These are phyloP conservation scores for Prostheceraeus crozeri DNA, from an alignment of 2,888 invertebrate species.

Conservation along the genomic window DNA sequence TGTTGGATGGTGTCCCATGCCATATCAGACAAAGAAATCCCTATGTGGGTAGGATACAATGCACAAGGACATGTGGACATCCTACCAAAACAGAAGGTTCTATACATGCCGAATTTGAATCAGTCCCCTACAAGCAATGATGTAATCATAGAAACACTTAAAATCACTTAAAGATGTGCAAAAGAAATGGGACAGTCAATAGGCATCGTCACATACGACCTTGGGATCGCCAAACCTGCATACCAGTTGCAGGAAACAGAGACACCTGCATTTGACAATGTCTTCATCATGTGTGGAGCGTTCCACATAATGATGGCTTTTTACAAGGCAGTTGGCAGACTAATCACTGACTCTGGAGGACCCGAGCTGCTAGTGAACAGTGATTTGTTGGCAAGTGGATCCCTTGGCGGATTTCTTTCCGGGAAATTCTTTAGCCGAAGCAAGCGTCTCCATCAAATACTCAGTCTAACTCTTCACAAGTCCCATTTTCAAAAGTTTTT, in stretches of 20 bases:
- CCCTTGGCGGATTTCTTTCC: constrained; percentile 40
- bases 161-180: constrained; percentile 39
- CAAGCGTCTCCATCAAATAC: constrained; percentile 41
- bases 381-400: constrained; percentile 40
- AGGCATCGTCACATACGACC: constrained; percentile 39
- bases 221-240: constrained; percentile 41
- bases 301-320: constrained; percentile 42
- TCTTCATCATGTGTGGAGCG: constrained; percentile 42
- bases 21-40: constrained; percentile 28
- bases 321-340: constrained; percentile 40
- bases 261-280: constrained; percentile 41
- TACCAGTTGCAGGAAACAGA: constrained; percentile 41
- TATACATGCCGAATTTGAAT: constrained; percentile 40
- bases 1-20: constrained; percentile 38
- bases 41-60: constrained; percentile 42
- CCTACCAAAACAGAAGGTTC: constrained; percentile 38
- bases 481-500: constrained; percentile 24
- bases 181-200: constrained; percentile 37
- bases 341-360: constrained; percentile 41
- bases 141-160: constrained; percentile 40
- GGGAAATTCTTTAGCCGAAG: constrained; percentile 41
- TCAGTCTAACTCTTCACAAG: constrained; percentile 33
- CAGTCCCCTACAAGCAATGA: constrained; percentile 39
- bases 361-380: constrained; percentile 40
- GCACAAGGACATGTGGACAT: constrained; percentile 30